Evolutionary conservation across 53 echinoderm and acorn worm genomes (phyloP), one percentile per base, ranked within the genome.

Genomic region (Echinometra lucunter): DNA sequence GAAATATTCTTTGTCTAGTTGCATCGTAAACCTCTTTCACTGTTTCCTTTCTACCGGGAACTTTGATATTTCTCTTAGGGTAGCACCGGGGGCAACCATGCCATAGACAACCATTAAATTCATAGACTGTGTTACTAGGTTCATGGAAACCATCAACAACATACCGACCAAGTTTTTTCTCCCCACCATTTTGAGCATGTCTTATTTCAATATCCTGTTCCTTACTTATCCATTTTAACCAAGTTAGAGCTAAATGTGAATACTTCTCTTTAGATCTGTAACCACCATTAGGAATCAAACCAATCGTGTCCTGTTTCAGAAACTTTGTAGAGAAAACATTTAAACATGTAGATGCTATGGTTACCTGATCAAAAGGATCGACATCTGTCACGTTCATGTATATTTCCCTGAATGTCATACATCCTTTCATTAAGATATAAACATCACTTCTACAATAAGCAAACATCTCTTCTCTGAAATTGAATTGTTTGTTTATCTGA

Each of bases 371-470:
- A 75, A 75, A 75, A 9, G 75, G 75, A 38, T 75, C 74, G 12
- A 37, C 37, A 3, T 74, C 37, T 3, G 74, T 74, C 15, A 74
- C 37, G 17, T 74, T 38, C 18, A 75, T 37, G 4, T 18, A 40
- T 4, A 75, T 75, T 38, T 75, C 38, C 38, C 75, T 75, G 16
- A 75, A 5, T 32, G 92, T 87, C 88, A 87, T 87, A 53, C 75
- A 75, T 17, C 75, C 75, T 18, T 75, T 75, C 49, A 87, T 53
- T 0, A 93, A 57, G 27, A 93, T 57, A 56, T 82, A 82, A 5
- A 93, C 93, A 80, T 93, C 78, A 32, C 80, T 81, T 0, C 47
- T 58, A 35, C 93, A 93, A 17, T 93, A 90, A 9, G 21, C 66
- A 6, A 35, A 63, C 0, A 93, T 74, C n/a, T 93, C 93, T 38